These are phyloP conservation scores for Drosophila buzzatii DNA, from an alignment of 2,888 invertebrate genomes.

Conservation along the genomic window DNA sequence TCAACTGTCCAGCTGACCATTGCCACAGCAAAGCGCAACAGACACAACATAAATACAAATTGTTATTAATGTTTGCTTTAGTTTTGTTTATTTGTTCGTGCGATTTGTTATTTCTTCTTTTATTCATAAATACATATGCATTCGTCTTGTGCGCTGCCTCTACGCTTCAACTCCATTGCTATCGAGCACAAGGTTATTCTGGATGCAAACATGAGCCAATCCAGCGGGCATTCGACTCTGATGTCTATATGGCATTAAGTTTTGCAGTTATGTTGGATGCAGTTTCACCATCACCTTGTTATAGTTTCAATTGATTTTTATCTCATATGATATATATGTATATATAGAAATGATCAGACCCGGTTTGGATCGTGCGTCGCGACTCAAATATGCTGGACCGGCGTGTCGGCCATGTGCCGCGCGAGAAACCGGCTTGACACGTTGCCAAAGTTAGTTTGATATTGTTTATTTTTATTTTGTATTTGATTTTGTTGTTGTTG, in stretches of 20 bases:
- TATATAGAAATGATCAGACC: constrained; percentile 30
- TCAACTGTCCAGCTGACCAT: constrained; percentile 8
- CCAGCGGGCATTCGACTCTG: constrained; percentile 13
- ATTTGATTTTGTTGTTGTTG: neutral
- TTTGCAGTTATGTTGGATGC: constrained; percentile 46
- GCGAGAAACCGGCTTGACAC: constrained; percentile 71
- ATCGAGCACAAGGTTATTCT: constrained; percentile 34
- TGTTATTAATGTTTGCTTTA: constrained; percentile 64
- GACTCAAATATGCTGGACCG: constrained; percentile 54
- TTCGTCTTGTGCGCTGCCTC: constrained; percentile 22
- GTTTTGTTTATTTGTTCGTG: constrained; percentile 39
- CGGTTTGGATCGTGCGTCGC: constrained; percentile 45
- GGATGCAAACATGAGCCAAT: neutral
- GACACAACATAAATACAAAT: constrained; percentile 34
- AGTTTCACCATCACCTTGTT: constrained; percentile 47
- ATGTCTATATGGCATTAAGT: neutral
- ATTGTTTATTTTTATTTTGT: constrained; percentile 20
- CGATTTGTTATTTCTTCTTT: constrained; percentile 9
- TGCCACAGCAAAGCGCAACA: constrained; percentile 24
- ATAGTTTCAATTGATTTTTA: constrained; percentile 53
- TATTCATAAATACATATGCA: constrained; percentile 17
- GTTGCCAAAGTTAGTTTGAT: constrained; percentile 70
- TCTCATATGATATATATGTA: constrained; percentile 12
- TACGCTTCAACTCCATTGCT: constrained; percentile 15
- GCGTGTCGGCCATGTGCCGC: constrained; percentile 54